Base-by-base conservation (phyloP, 2,888 invertebrate species). In the Bellardia bayeri region DNA sequence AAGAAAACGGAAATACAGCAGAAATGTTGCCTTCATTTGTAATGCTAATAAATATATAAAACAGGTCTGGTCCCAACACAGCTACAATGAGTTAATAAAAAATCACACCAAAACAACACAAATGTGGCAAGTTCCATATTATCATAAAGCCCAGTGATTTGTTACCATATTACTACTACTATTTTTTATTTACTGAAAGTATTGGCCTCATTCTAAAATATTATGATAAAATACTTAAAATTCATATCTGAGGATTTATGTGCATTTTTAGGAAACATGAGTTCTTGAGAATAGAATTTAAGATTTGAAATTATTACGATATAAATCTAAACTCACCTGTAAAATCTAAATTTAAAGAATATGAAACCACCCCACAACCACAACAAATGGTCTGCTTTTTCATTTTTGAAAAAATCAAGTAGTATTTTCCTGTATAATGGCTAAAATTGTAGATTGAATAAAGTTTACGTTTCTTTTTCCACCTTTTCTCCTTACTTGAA, bases 11-110 rank as follows among this genome's bases (percentile, higher is more conserved):
- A 64, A 58, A 64, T 42, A 40, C 58, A 58, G 23, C 56, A 54
- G 63, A 56, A 76, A 45, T 72, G 63, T 75, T 76, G 69, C 40
- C 69, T 76, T 85, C 75, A 85, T 85, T 85, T 81, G 81, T 71
- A 71, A 85, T 85, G 85, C 76, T 66, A 81, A 85, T 85, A 63
- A 40, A 14, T 16, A 56, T 40, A 56, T 11, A 49, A 76, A 33
- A 64, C 40, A 63, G 58, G 42, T n/a, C 49, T 6, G 66, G 51
- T n/a, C 40, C 6, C 16, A n/a, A 40, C 51, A 74, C n/a, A 61
- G 13, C 23, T 13, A 4, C 13, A 23, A 14, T 3, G n/a, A n/a
- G n/a, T 37, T 8, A 63, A 63, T 63, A 40, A 63, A 64, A 61
- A 5, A 33, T 56, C 8, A 16, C n/a, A 16, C 5, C 7, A 23